Percentiles rank a stretch among this genome's conserved stretches.
Conservation (phyloP, 2,797 vertebrate genomes). For the Esox lucius region DNA sequence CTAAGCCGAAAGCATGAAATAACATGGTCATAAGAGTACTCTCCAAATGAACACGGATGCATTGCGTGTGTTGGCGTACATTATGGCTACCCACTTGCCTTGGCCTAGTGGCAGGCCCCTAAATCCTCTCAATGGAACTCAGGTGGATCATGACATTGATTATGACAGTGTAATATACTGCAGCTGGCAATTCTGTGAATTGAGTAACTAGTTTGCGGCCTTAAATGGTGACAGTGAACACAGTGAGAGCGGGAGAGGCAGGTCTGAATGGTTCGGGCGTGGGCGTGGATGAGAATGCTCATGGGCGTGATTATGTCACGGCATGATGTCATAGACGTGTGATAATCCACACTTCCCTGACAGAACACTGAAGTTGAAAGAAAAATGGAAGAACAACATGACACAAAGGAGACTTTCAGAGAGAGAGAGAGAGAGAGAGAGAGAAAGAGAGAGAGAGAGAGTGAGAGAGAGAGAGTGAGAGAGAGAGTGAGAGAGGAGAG, state of each 20-base stretch:
- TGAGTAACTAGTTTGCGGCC: too few relatives aligned
- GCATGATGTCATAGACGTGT: constrained; percentile 51
- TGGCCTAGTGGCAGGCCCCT: constrained; percentile 47
- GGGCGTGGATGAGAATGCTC: constrained; percentile 51
- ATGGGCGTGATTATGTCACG: constrained; percentile 47
- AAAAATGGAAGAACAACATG: constrained; percentile 65
- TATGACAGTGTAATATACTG: constrained; percentile 52
- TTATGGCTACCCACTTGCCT: constrained; percentile 49
- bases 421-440: constrained; percentile 24
- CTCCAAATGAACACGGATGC: constrained; percentile 73
- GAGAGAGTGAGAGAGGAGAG: constrained; percentile 32
- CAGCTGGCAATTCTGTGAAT: too few relatives aligned
- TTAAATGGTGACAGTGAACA: constrained; percentile 29
- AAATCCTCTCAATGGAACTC: constrained; percentile 40
- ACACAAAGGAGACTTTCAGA: constrained; percentile 43
- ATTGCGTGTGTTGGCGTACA: constrained; percentile 65
- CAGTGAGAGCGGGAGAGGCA: constrained; percentile 59
- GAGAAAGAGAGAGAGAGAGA: constrained; percentile 23
- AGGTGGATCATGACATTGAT: constrained; percentile 50
- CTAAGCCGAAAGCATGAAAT: constrained; percentile 71
- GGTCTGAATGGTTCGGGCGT: constrained; percentile 62
- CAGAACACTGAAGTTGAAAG: constrained; percentile 65
- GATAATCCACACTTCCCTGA: constrained; percentile 65
- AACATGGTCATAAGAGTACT: constrained; percentile 61
- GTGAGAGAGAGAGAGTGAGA: constrained; percentile 16